Conservation (phyloP, 2,888 invertebrate species). For the Caenorhabditis sp. region DNA sequence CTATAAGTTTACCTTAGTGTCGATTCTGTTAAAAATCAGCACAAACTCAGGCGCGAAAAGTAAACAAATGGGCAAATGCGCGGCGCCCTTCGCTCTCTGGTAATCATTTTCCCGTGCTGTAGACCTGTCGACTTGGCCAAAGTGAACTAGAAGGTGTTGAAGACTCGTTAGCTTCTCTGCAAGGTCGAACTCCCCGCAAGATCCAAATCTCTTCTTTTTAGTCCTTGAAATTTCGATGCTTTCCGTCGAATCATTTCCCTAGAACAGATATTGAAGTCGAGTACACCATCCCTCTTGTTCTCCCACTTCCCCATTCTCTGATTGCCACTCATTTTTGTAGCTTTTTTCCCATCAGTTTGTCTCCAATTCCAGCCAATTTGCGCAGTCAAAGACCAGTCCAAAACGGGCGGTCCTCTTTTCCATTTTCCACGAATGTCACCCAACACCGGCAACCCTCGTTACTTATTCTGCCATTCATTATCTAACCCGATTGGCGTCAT, state of each 20-base stretch:
- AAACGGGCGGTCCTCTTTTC: constrained; percentile 33
- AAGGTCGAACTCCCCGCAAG: too few species aligned
- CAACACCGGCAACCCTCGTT: constrained; percentile 59
- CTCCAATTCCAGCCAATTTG: constrained; percentile 40
- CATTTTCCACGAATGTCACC: constrained; percentile 42
- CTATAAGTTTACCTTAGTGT: constrained; percentile 19
- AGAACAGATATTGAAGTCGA: neutral
- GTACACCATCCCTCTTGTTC: neutral
- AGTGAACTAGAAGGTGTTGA: neutral
- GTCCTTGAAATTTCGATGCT: too few species aligned
- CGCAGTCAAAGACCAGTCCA: constrained; percentile 37
- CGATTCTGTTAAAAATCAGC: constrained; percentile 43
- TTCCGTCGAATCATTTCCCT: neutral
- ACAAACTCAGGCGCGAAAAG: constrained; percentile 56
- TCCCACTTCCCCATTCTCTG: neutral
- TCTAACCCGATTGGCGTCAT: constrained; percentile 61
- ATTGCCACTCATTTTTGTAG: neutral
- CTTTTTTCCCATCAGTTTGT: constrained; percentile 33
- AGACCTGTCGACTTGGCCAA: constrained; percentile 21
- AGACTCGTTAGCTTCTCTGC: too few species aligned
- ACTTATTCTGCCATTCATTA: constrained; percentile 61
- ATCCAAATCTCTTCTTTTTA: too few species aligned
- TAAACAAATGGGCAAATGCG: constrained; percentile 35
- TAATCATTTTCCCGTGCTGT: constrained; percentile 50
- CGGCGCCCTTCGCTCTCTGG: constrained; percentile 39